Conservation (phyloP, 1,140 invertebrate genomes). For the Mercenaria mercenaria region DNA sequence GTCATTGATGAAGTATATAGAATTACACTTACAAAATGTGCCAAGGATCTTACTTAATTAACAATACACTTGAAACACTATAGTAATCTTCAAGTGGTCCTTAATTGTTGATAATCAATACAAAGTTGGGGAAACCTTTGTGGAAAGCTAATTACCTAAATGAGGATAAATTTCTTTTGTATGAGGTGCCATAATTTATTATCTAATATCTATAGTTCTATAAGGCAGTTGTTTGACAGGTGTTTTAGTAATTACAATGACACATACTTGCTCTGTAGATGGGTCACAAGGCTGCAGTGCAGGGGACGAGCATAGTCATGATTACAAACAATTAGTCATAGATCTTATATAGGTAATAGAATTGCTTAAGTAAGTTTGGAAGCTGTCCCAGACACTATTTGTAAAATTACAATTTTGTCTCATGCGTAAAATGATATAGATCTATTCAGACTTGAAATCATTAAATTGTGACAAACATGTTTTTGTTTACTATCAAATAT, state of each 20-base stretch:
- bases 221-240: slow-evolving; percentile 8
- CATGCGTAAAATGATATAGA: too few species aligned
- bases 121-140: background rate
- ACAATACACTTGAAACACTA: background rate
- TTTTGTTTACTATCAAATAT: too few species aligned
- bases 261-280: background rate
- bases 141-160: slow-evolving; percentile 14
- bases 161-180: slow-evolving; percentile 29
- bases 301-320: background rate
- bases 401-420: background rate
- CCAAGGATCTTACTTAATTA: background rate
- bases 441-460: too few species aligned
- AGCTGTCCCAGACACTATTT: background rate
- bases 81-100: background rate
- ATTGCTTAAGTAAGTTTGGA: background rate
- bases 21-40: background rate
- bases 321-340: background rate
- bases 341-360: background rate
- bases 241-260: slow-evolving; percentile 37
- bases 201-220: slow-evolving; percentile 14
- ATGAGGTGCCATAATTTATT: slow-evolving; percentile 48
- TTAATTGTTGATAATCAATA: background rate
- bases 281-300: slow-evolving; percentile 15
- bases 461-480: too few species aligned
- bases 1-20: background rate